Evolutionary conservation across 1,140 invertebrate genomes (phyloP).

Genomic region (Camponotus vicinus): DNA sequence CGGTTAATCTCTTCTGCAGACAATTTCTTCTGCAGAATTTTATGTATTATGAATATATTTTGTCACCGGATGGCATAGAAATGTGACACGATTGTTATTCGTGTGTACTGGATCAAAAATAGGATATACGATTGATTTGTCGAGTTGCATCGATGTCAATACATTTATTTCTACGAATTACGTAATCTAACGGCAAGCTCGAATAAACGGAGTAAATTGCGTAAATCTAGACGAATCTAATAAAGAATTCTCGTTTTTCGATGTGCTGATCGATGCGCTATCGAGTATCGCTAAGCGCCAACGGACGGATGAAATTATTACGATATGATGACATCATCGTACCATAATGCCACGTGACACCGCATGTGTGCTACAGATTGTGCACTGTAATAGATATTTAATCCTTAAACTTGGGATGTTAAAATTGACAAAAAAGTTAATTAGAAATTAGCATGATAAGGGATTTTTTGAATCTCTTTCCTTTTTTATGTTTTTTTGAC

Average conservation of each 20-base stretch:
- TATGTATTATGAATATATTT: not conserved
- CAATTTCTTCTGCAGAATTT: not conserved
- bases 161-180: not conserved
- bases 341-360: conserved; percentile 22
- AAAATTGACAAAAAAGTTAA: not conserved
- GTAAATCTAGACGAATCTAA: conserved; percentile 3
- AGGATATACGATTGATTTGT: conserved; percentile 15
- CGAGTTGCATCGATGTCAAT: not conserved
- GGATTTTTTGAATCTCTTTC: not conserved
- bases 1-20: conserved; percentile 54
- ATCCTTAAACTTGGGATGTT: conserved; percentile 15
- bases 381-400: conserved; percentile 44
- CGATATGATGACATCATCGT: conserved; percentile 54
- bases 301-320: conserved; percentile 42
- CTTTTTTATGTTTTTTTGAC: not conserved
- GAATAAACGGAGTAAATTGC: not conserved
- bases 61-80: not conserved
- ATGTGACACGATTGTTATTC: not conserved
- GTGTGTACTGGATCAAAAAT: not conserved
- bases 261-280: not conserved
- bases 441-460: not conserved
- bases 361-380: not conserved
- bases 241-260: conserved; percentile 38
- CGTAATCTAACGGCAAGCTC: not conserved
- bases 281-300: conserved; percentile 47